A percentile compares a stretch with the other conserved stretches of the same genome.
These are phyloP conservation scores for Trachelus troglodyta DNA, from an alignment of 2,888 invertebrate species.

Conservation along the genomic window DNA sequence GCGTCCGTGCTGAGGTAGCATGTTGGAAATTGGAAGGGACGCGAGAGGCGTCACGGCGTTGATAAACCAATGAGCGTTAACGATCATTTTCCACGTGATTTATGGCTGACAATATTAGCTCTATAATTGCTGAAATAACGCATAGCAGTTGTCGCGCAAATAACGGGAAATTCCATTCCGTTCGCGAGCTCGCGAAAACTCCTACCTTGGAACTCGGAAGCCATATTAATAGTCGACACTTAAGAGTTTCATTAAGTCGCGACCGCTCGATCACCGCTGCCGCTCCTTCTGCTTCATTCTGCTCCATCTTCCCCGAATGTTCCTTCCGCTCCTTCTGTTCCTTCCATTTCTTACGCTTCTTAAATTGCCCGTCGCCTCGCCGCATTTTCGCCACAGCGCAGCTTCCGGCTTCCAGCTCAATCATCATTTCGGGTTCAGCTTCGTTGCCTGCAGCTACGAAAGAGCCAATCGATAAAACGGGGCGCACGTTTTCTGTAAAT, in stretches of 20 bases:
- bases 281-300: conserved; percentile 36
- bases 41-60: neutral
- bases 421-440: neutral
- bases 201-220: conserved; percentile 49
- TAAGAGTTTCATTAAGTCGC: conserved; percentile 64
- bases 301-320: conserved; percentile 24
- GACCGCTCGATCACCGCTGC: conserved; percentile 61
- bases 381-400: neutral
- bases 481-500: neutral
- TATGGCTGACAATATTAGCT: conserved; percentile 38
- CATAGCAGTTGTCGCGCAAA: conserved; percentile 24
- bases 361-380: neutral
- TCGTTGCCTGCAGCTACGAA: neutral
- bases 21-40: neutral
- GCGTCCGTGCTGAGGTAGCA: no score
- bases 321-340: conserved; percentile 34
- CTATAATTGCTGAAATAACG: conserved; percentile 40
- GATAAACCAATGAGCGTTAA: conserved; percentile 21
- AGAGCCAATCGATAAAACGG: neutral
- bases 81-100: conserved; percentile 18
- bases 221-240: conserved; percentile 63
- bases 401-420: neutral
- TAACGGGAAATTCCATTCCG: conserved; percentile 13
- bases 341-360: neutral
- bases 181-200: conserved; percentile 27